These are phyloP conservation scores for Actinopyga echinites DNA, from an alignment of 53 echinoderm and acorn worm genomes.

Conservation along the genomic window DNA sequence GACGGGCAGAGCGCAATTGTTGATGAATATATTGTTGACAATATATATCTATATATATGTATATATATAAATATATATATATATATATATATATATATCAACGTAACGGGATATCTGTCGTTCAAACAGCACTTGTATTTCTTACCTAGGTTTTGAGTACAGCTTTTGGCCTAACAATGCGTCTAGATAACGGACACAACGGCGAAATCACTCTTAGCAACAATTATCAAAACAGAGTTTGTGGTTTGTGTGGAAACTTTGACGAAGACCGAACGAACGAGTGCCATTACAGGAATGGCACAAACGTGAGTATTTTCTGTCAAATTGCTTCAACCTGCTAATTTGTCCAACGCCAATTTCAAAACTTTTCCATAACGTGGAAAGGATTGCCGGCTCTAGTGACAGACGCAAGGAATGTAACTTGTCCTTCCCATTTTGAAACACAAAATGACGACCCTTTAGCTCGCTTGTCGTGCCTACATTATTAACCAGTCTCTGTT, in stretches of 20 bases:
- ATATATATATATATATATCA: conserved; percentile 3
- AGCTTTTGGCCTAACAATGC: conserved; percentile 24
- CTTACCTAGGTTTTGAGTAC: conserved; percentile 11
- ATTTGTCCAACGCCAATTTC: no score
- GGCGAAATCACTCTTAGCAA: conserved; percentile 41
- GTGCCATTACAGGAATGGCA: conserved; percentile 42
- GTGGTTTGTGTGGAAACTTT: conserved; percentile 72
- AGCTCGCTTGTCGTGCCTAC: no score
- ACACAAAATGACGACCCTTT: no score
- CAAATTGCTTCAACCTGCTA: no score
- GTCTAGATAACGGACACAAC: neutral
- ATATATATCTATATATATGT: neutral
- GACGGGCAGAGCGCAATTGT: no score
- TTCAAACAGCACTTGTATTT: neutral
- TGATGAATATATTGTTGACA: no score
- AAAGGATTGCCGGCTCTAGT: no score
- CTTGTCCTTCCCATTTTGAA: no score
- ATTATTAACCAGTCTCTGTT: no score
- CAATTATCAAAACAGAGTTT: conserved; percentile 44
- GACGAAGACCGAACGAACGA: conserved; percentile 58
- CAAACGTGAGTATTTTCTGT: conserved; percentile 34
- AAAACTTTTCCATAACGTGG: no score
- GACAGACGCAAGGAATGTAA: no score
- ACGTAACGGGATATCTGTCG: neutral
- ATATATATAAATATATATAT: neutral